phyloP scores from a whole-genome alignment of 2,113 vertebrate genomes.

The Cranoglanis bouderius region DNA sequence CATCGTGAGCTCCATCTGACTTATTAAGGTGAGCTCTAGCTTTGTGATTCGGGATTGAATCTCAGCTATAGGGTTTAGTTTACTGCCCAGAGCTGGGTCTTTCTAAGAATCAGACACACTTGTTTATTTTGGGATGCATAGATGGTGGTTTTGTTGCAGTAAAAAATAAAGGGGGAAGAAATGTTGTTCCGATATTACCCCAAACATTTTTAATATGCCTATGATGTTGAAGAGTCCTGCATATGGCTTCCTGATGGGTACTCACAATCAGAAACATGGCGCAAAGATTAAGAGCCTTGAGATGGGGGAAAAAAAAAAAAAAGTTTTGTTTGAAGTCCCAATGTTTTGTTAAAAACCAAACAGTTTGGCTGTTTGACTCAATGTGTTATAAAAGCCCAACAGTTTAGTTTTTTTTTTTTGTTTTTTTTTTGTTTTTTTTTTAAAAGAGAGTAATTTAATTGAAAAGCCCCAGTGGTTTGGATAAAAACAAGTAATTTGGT shows the following conservation, averaged over 20 bases:
- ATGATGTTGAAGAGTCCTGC: background rate
- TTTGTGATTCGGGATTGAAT: background rate
- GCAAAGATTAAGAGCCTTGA: background rate
- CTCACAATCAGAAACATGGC: background rate
- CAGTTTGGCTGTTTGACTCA: background rate
- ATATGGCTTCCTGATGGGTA: background rate
- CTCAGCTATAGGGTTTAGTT: constrained; percentile 3
- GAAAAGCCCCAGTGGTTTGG: background rate
- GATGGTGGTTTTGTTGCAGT: too few species aligned
- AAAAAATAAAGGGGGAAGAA: background rate
- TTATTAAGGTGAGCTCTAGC: background rate
- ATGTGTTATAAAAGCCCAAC: too few species aligned
- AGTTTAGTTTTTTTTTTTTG: too few species aligned
- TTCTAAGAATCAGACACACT: background rate
- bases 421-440: too few species aligned
- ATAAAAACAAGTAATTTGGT: background rate
- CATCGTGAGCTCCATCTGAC: constrained; percentile 18
- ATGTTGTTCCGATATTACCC: background rate
- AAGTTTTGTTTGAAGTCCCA: too few species aligned
- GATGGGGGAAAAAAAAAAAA: too few species aligned
- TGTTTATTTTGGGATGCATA: background rate
- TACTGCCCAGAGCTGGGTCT: background rate
- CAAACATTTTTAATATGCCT: background rate
- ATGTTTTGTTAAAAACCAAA: too few species aligned
- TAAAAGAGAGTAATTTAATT: background rate